Base-by-base conservation (phyloP, 2,888 invertebrate species). In the Harpalus rubripes region DNA sequence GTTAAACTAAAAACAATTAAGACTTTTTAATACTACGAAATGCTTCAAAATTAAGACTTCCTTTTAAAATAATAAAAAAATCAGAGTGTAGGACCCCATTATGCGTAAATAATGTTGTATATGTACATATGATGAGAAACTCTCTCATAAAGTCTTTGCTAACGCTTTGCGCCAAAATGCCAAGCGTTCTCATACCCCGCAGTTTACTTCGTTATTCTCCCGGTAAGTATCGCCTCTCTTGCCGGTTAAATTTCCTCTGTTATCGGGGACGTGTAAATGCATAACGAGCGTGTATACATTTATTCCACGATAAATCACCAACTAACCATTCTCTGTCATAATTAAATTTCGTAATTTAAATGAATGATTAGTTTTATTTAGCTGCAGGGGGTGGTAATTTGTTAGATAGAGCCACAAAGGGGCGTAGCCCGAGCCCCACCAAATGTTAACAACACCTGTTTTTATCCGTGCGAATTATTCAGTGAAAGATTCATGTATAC, bases 271-370 rank as follows among this genome's bases (percentile, higher is more conserved):
- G 39, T 68, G 15, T 26, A 68, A n/a, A 32, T n/a, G n/a, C 15
- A 26, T n/a, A 32, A 26, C 26, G 26, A 15, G 39, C 32, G 68
- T 68, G 18, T 44, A 18, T 44, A 44, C 44, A 74, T 74, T 74
- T 74, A 74, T 44, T 74, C 18, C 8, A 15, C 72, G 41, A 74
- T 78, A 78, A 10, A 58, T 78, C 78, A 56, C 26, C 58, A 6
- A 15, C 15, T 78, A n/a, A 18, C 56, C 15, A n/a, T 58, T 32
- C n/a, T 58, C 56, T 58, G 78, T 78, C 78, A 58, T 80, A 80
- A 80, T 80, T 80, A 80, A 80, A 80, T 80, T 80, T 80, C 44
- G 59, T 80, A 80, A 80, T 80, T 80, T 80, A 80, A 80, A 80
- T 80, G 80, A 80, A 80, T 80, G 58, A 80, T 80, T 80, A 59